A percentile compares a stretch with the other conserved stretches of the same genome.
Evolutionary conservation across 1,140 invertebrate genomes (phyloP).

Genomic region (Lethrus apterus): DNA sequence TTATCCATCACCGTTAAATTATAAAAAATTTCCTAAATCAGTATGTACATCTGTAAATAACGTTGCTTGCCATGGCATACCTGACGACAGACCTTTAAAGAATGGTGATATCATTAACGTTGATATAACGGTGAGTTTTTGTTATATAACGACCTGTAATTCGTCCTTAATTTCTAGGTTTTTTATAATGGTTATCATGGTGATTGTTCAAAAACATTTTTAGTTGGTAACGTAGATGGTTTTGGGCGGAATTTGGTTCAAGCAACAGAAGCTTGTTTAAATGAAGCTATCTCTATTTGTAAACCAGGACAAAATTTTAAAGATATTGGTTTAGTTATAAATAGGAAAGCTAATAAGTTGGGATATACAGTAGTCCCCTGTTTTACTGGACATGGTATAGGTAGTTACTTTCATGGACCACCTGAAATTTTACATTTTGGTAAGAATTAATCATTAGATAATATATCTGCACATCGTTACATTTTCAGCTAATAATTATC

Average conservation of each 20-base stretch:
- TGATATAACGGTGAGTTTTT: slow-evolving; percentile 74
- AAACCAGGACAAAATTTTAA: slow-evolving; percentile 65
- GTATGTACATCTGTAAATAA: slow-evolving; percentile 94
- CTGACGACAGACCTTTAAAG: slow-evolving; percentile 69
- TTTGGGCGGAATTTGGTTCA: slow-evolving; percentile 60
- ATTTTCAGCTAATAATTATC: slow-evolving; percentile 56
- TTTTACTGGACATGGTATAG: slow-evolving; percentile 91
- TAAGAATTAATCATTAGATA: slow-evolving; percentile 36
- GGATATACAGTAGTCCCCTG: slow-evolving; percentile 65
- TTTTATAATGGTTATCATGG: slow-evolving; percentile 83
- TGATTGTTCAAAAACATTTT: slow-evolving; percentile 84
- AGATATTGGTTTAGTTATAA: slow-evolving; percentile 65
- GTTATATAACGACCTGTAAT: neutral
- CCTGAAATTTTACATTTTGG: slow-evolving; percentile 80
- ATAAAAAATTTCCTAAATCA: slow-evolving; percentile 84
- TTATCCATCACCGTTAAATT: slow-evolving; percentile 87
- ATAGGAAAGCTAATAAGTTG: slow-evolving; percentile 53
- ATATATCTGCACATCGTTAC: neutral
- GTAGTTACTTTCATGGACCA: slow-evolving; percentile 83
- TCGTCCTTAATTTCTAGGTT: slow-evolving; percentile 52
- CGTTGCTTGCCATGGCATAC: slow-evolving; percentile 91
- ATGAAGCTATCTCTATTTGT: slow-evolving; percentile 69
- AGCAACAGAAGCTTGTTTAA: slow-evolving; percentile 62
- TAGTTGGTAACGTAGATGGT: slow-evolving; percentile 74
- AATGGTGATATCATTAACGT: slow-evolving; percentile 89